Evolutionary conservation across 2,888 invertebrate species (phyloP).

Genomic region (Tridacna crocea): DNA sequence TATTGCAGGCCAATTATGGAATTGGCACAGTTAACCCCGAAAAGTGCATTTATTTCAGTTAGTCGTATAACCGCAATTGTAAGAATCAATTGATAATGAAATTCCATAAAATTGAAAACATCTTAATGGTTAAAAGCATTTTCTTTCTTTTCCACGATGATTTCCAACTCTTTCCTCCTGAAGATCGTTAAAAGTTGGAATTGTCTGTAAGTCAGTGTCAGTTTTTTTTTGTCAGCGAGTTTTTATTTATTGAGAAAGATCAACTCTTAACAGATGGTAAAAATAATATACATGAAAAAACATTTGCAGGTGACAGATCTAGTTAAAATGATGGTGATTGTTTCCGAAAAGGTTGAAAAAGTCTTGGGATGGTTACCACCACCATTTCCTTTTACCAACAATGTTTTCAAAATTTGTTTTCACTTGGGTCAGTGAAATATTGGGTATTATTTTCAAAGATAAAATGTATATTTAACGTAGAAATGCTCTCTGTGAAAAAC

Average conservation of each 20-base stretch:
- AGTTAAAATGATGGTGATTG: no score
- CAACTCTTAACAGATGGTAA: neutral
- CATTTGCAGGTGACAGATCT: neutral
- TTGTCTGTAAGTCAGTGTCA: no score
- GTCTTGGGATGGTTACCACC: neutral
- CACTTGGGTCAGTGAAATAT: neutral
- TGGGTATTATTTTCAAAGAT: neutral
- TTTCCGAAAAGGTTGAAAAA: no score
- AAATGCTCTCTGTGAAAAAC: neutral
- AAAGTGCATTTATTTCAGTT: no score
- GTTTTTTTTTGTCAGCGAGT: no score
- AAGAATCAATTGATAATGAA: no score
- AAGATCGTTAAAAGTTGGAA: neutral
- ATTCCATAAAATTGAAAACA: no score
- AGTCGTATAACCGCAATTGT: no score
- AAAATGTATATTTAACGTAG: neutral
- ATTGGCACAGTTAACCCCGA: no score
- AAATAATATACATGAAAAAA: neutral
- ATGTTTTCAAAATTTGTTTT: neutral
- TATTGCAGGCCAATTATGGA: no score
- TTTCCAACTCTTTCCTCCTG: neutral
- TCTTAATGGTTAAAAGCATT: neutral
- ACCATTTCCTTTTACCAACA: neutral
- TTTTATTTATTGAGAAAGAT: no score
- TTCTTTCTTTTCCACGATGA: neutral